These are phyloP conservation scores for Alcis repandata DNA, from an alignment of 2,888 invertebrate genomes.

Conservation along the genomic window DNA sequence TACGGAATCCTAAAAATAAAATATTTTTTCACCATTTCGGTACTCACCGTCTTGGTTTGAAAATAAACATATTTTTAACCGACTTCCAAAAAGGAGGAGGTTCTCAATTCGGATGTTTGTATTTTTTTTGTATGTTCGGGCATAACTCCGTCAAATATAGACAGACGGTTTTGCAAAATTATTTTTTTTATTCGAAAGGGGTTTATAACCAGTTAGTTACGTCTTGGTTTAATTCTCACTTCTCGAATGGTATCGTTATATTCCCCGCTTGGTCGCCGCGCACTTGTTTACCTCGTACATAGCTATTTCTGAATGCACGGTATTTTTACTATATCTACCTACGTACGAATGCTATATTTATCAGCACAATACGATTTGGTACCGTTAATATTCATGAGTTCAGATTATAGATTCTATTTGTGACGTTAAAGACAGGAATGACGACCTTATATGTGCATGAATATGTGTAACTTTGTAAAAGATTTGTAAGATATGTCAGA, in stretches of 20 bases:
- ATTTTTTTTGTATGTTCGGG: too few relatives aligned
- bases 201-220: neutral
- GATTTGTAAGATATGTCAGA: too few relatives aligned
- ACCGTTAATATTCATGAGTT: neutral
- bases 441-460: too few relatives aligned
- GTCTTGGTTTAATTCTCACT: neutral
- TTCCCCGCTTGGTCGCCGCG: constrained; percentile 13
- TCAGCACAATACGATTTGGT: constrained; percentile 3
- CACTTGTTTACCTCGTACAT: constrained; percentile 78
- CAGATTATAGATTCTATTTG: neutral
- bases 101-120: too few relatives aligned
- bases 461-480: too few relatives aligned
- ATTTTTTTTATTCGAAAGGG: neutral
- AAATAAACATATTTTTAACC: too few relatives aligned
- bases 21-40: too few relatives aligned
- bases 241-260: constrained; percentile 13
- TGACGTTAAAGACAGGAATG: neutral
- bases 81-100: too few relatives aligned
- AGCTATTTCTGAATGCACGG: constrained; percentile 68
- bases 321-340: constrained; percentile 47
- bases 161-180: too few relatives aligned
- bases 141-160: too few relatives aligned
- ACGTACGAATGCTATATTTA: neutral
- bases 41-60: too few relatives aligned
- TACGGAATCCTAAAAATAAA: too few relatives aligned